phyloP scores from a whole-genome alignment of 2,113 vertebrate species.

The Salvator merianae region DNA sequence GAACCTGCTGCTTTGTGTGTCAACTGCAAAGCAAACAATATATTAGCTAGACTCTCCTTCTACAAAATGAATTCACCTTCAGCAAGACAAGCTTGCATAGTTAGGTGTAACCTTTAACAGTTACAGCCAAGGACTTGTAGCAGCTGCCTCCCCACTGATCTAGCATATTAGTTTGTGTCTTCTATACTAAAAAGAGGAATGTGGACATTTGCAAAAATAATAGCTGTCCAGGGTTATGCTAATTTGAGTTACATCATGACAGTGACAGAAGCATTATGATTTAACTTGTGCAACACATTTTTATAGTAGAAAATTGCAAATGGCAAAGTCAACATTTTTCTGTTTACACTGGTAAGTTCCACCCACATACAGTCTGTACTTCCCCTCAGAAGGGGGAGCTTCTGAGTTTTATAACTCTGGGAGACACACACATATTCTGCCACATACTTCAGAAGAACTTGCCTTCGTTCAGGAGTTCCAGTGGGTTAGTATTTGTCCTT shows the following conservation, averaged over 20 bases:
- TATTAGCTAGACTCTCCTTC: too few relatives aligned
- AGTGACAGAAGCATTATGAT: background rate
- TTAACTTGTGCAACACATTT: background rate
- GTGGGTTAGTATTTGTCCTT: background rate
- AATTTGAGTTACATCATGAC: background rate
- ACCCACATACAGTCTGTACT: background rate
- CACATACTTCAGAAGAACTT: background rate
- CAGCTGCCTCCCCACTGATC: background rate
- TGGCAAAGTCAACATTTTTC: too few relatives aligned
- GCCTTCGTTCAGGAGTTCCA: background rate
- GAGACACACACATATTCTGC: background rate
- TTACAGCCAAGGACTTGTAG: background rate
- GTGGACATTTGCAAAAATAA: background rate
- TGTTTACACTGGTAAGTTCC: background rate
- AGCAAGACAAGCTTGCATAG: background rate
- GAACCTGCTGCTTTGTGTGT: background rate
- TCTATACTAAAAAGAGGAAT: too few relatives aligned
- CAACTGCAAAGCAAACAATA: background rate
- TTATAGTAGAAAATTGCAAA: background rate
- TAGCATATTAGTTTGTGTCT: too few relatives aligned
- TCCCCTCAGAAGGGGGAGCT: background rate
- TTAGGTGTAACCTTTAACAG: background rate
- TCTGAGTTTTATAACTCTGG: background rate
- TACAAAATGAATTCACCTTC: too few relatives aligned
- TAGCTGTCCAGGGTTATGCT: background rate